phyloP scores from a whole-genome alignment of 2,113 vertebrate genomes.

The Percopsis transmontana region DNA sequence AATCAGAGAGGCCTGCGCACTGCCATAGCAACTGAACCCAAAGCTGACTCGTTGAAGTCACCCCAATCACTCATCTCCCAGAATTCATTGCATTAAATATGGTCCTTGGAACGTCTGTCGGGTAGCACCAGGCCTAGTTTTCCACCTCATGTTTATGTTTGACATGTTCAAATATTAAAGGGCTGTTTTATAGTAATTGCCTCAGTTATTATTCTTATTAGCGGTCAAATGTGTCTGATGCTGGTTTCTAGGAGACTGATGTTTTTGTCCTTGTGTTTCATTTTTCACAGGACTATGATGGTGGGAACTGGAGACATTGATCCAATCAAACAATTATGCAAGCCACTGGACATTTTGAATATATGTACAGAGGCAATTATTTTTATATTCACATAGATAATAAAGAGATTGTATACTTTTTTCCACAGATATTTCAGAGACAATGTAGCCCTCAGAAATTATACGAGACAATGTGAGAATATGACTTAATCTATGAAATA shows the following conservation, averaged over 20 bases:
- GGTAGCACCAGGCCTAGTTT: slow-evolving; percentile 58
- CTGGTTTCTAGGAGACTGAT: slow-evolving; percentile 71
- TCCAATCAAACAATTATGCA: slow-evolving; percentile 79
- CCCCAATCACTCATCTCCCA: slow-evolving; percentile 45
- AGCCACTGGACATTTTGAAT: slow-evolving; percentile 79
- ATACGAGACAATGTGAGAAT: slow-evolving; percentile 54
- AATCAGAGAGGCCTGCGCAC: slow-evolving; percentile 57
- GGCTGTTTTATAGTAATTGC: slow-evolving; percentile 67
- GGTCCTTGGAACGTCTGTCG: slow-evolving; percentile 43
- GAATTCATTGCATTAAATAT: slow-evolving; percentile 59
- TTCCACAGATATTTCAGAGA: slow-evolving; percentile 69
- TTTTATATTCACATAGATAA: slow-evolving; percentile 75
- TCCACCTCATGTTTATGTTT: slow-evolving; percentile 71
- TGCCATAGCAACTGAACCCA: slow-evolving; percentile 65
- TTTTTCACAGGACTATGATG: slow-evolving; percentile 76
- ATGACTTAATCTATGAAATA: slow-evolving; percentile 67
- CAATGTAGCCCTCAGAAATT: slow-evolving; percentile 54
- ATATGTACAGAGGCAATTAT: slow-evolving; percentile 73
- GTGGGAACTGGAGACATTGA: slow-evolving; percentile 59
- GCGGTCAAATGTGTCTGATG: slow-evolving; percentile 64
- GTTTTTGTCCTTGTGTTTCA: slow-evolving; percentile 61
- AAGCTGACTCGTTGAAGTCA: slow-evolving; percentile 42
- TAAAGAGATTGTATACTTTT: slow-evolving; percentile 78
- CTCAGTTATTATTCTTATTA: slow-evolving; percentile 70
- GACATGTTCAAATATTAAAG: slow-evolving; percentile 71